phyloP scores from a whole-genome alignment of 2,797 vertebrate genomes.

The Rhyacichthys aspro region DNA sequence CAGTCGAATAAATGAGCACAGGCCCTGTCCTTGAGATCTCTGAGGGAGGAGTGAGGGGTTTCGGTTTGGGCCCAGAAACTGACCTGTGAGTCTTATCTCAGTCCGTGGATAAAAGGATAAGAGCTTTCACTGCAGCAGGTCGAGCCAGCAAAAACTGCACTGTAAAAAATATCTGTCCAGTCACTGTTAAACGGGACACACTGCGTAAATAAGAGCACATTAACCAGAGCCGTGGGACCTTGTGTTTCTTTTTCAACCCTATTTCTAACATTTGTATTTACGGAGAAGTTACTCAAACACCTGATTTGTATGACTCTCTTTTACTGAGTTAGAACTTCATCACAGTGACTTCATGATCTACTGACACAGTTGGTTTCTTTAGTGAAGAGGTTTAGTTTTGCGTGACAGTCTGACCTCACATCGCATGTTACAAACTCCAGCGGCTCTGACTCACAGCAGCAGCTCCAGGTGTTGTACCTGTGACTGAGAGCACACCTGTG shows the following conservation, averaged over 20 bases:
- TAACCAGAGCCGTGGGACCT: no score
- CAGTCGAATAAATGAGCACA: no score
- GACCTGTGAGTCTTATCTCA: slow-evolving; percentile 50
- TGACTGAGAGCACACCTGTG: slow-evolving; percentile 39
- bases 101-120: slow-evolving; percentile 52
- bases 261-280: no score
- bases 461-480: slow-evolving; percentile 17
- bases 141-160: slow-evolving; percentile 6
- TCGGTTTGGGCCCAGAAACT: slow-evolving; percentile 31
- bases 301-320: no score
- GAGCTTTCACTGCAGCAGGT: slow-evolving; percentile 36
- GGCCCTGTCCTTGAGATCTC: not conserved
- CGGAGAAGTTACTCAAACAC: no score
- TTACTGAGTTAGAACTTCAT: no score
- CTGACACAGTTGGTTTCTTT: no score
- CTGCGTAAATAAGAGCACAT: not conserved
- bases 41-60: slow-evolving; percentile 13
- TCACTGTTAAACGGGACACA: not conserved
- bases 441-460: slow-evolving; percentile 16
- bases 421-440: not conserved
- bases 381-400: not conserved
- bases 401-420: not conserved
- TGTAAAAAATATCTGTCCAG: not conserved
- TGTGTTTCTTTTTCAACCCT: no score
- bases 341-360: no score